phyloP scores from a whole-genome alignment of 2,888 invertebrate species.

The Trilocha varians region DNA sequence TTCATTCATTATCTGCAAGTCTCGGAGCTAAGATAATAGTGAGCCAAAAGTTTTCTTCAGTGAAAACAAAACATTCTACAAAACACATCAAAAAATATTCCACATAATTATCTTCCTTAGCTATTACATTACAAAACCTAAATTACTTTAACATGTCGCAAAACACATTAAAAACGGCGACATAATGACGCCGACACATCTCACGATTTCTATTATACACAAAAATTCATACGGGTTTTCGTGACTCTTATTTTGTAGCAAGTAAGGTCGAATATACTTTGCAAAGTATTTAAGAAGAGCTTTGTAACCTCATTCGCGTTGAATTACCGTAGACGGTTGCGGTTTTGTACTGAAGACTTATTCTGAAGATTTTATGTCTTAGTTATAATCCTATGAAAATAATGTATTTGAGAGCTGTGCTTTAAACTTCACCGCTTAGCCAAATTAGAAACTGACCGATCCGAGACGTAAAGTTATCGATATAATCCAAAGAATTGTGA shows the following conservation, averaged over 20 bases:
- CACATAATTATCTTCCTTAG: neutral
- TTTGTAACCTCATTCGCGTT: conserved; percentile 17
- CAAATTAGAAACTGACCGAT: no score
- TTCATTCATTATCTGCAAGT: no score
- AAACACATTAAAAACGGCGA: conserved; percentile 13
- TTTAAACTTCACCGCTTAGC: no score
- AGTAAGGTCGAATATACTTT: conserved; percentile 1
- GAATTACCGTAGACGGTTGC: conserved; percentile 22
- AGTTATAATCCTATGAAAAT: no score
- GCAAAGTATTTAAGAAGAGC: conserved; percentile 15
- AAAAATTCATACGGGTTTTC: conserved; percentile 1
- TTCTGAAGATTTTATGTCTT: conserved; percentile 22
- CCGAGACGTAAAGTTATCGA: no score
- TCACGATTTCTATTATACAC: conserved; percentile 22
- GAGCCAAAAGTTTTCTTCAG: no score
- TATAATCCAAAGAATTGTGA: no score
- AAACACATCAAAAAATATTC: neutral
- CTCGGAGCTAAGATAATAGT: no score
- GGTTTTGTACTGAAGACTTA: conserved; percentile 22
- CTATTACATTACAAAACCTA: conserved; percentile 12
- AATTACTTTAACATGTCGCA: conserved; percentile 20
- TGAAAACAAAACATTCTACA: no score
- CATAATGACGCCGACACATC: conserved; percentile 6
- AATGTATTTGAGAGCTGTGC: no score
- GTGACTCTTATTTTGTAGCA: neutral